Evolutionary conservation across 2,797 vertebrate species (phyloP).

Genomic region (Phrynocephalus forsythii): DNA sequence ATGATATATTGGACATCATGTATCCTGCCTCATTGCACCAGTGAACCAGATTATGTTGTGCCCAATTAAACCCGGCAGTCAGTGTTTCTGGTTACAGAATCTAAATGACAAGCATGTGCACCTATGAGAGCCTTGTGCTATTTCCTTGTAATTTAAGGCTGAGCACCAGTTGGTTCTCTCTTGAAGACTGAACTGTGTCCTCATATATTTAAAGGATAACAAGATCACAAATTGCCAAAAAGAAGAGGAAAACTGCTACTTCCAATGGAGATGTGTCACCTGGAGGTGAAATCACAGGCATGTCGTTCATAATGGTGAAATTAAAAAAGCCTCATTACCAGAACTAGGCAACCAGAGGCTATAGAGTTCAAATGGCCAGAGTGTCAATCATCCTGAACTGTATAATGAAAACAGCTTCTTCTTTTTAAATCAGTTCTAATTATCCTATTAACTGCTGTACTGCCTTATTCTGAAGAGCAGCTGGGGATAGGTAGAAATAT

Average conservation of each 20-base stretch:
- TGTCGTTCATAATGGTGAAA: slow-evolving; percentile 16
- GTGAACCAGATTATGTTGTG: neutral
- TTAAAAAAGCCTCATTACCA: slow-evolving; percentile 5
- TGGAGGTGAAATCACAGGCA: neutral
- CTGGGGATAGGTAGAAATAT: neutral
- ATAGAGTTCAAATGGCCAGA: slow-evolving; percentile 18
- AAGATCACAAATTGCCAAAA: neutral
- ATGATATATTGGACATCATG: neutral
- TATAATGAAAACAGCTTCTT: slow-evolving; percentile 22
- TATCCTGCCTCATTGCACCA: neutral
- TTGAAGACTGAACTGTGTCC: neutral
- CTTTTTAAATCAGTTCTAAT: slow-evolving; percentile 39
- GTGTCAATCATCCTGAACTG: neutral
- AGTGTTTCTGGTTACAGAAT: slow-evolving; percentile 10
- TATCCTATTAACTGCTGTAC: slow-evolving; percentile 9
- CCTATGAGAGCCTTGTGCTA: neutral
- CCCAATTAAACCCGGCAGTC: neutral
- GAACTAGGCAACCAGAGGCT: slow-evolving; percentile 23
- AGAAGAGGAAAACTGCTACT: neutral
- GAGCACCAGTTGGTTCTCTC: neutral
- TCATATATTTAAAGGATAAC: slow-evolving; percentile 5
- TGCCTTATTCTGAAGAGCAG: slow-evolving; percentile 14
- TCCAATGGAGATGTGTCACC: slow-evolving; percentile 11
- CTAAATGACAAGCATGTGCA: neutral
- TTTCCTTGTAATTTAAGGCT: slow-evolving; percentile 4